Evolutionary conservation across 1,140 invertebrate species (phyloP), one percentile per base, ranked within the genome.

Genomic region (Bacillus rossius): DNA sequence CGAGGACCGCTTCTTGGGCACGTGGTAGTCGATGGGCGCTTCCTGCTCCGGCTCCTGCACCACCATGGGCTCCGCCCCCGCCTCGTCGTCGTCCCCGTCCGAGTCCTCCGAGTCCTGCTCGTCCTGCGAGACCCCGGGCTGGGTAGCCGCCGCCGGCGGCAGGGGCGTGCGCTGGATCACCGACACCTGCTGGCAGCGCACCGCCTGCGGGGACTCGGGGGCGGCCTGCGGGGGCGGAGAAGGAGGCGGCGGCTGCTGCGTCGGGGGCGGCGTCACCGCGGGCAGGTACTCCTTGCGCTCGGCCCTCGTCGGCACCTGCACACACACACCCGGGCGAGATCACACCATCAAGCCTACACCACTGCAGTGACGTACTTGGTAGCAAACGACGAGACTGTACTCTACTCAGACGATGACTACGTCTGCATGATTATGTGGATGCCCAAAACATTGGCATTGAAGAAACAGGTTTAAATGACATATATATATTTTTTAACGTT

Each of bases 1-100:
- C 4, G 29, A 34, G 1, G 23, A 20, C 60, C 83, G 79, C 55
- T 85, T 83, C 71, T 89, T 91, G 16, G 89, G 89, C 55, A 93
- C 87, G 64, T 88, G 89, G 71, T 93, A 93, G 68, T 93, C 88
- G 51, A 93, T 92, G 0, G 91, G 90, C 62, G 91, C 88, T 45
- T 92, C 89, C 74, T 92, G 85, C 64, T 79, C 78, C 0, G 80
- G 80, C 60, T 79, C 23, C 22, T 54, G 52, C 7, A 56, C 19
- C 23, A 22, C 22, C 25, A 47, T 56, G 14, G 55, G 62, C 10
- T 25, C 50, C 38, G 69, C 74, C 17, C 75, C 71, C 38, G 81
- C 79, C 40, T 72, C 71, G 52, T 79, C 67, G 63, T 80, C 79
- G 65, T 80, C 77, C 65, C 75, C 76, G 63, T 73, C 78, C 57